Base-by-base conservation (phyloP, 2,797 vertebrate species). In the Jordanella pulchra region DNA sequence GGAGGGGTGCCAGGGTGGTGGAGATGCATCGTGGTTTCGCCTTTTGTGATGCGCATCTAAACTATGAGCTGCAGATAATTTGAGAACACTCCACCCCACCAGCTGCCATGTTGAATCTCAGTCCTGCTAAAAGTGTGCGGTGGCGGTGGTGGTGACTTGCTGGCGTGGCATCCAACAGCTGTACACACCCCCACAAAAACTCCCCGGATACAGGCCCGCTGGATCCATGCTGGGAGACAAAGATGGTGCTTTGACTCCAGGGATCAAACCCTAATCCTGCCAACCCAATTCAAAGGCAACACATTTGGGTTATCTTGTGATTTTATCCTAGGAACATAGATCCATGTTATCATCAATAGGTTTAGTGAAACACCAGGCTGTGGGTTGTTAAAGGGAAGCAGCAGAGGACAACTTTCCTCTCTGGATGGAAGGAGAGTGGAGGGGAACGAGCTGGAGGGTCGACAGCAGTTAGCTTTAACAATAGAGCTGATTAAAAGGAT, bases 161-260 rank as follows among this genome's bases (percentile, higher is more conserved):
- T 87, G 84, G 86, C 89, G 89, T 82, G 89, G 91, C 85, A 92
- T 92, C 88, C 83, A 91, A 86, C 92, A 93, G 93, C 93, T 93
- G 93, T 91, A 91, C 87, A 17, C 25, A 65, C 75, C 77, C 88
- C n/a, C 64, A n/a, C 39, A 72, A 77, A 39, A 71, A 77, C 80
- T 76, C 80, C 79, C 84, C 2, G 67, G 77, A 84, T 66, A 75
- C 67, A 61, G 77, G 69, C 69, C 72, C 66, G 58, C 32, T 56
- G 65, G 85, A 81, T 71, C 72, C 73, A 54, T 44, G 54, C 65
- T 58, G 23, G 70, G 64, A 70, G 47, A 72, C 45, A 53, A 68
- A 78, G 68, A 83, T 51, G 78, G 28, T 21, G 80, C 73, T 77
- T 65, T 50, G 71, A 83, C 87, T 92, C 84, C 75, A 23, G 82